Conservation (phyloP, 2,888 invertebrate genomes). For the Agapetus fuscipes region DNA sequence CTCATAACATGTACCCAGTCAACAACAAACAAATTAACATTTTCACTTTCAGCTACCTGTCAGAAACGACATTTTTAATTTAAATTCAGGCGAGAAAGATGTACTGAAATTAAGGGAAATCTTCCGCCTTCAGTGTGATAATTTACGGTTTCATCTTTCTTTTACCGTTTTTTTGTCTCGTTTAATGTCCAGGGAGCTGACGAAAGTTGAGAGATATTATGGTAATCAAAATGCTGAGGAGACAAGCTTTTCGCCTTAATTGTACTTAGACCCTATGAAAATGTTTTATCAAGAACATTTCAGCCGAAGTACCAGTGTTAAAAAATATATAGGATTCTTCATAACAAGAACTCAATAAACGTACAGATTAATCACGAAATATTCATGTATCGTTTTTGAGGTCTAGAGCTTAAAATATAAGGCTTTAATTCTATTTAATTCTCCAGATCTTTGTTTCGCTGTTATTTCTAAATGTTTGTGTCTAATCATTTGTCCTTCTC, state of each 20-base stretch:
- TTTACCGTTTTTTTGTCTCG: conserved; percentile 10
- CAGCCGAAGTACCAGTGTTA: no score
- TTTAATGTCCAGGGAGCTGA: conserved; percentile 11
- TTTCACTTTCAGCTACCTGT: conserved; percentile 13
- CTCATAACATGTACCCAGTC: no score
- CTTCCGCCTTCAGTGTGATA: conserved; percentile 14
- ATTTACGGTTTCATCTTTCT: conserved; percentile 18
- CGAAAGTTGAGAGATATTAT: conserved; percentile 18
- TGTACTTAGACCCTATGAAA: conserved; percentile 10
- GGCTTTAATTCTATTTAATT: no score
- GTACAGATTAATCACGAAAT: no score
- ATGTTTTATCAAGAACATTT: not conserved
- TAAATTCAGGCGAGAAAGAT: conserved; percentile 7
- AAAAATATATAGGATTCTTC: no score
- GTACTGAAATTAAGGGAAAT: conserved; percentile 18
- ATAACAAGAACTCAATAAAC: no score
- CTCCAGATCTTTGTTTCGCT: no score
- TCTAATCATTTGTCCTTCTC: no score
- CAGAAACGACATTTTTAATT: conserved; percentile 17
- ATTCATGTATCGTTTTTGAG: no score
- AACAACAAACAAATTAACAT: conserved; percentile 12
- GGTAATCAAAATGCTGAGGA: conserved; percentile 11
- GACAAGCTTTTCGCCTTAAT: conserved; percentile 8
- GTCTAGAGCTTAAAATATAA: no score
- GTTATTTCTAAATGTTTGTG: no score